Evolutionary conservation across 2,113 vertebrate genomes (phyloP).

Genomic region (Gymnogyps californianus): DNA sequence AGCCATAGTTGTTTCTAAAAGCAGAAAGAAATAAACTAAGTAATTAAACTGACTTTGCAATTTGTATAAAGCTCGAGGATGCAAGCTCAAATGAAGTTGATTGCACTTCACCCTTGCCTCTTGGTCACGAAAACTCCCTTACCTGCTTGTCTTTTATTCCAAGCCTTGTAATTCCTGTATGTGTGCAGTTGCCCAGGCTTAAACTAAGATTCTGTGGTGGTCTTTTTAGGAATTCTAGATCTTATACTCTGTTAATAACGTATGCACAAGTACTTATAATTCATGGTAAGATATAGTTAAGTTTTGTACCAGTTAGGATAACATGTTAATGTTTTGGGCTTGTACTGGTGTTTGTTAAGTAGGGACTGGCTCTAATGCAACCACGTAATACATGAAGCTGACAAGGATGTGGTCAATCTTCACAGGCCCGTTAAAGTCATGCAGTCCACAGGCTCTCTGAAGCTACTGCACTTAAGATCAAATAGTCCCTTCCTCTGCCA

Average conservation of each 20-base stretch:
- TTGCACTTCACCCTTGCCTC: slow-evolving; percentile 47
- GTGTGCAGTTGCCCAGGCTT: slow-evolving; percentile 58
- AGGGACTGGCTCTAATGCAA: not conserved
- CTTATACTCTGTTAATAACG: slow-evolving; percentile 55
- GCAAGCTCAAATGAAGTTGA: slow-evolving; percentile 50
- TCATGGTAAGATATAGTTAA: slow-evolving; percentile 56
- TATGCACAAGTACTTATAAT: slow-evolving; percentile 63
- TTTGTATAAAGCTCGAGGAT: slow-evolving; percentile 64
- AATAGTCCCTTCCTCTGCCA: not conserved
- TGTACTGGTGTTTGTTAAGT: slow-evolving; percentile 31
- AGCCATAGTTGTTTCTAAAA: slow-evolving; percentile 72
- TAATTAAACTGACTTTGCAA: slow-evolving; percentile 70
- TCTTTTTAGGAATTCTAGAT: slow-evolving; percentile 61
- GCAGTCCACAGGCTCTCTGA: accelerated
- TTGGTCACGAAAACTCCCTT: not conserved
- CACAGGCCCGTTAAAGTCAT: not conserved
- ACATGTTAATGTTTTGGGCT: slow-evolving; percentile 35
- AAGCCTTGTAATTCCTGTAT: slow-evolving; percentile 58
- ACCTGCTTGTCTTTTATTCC: slow-evolving; percentile 50
- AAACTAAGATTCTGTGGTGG: slow-evolving; percentile 46
- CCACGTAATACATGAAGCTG: not conserved
- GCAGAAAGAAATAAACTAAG: slow-evolving; percentile 72
- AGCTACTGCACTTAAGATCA: not conserved
- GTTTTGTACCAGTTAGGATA: slow-evolving; percentile 57
- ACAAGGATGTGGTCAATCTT: not conserved